These are phyloP conservation scores for Prosapia bicincta DNA, from an alignment of 2,888 invertebrate species.

Conservation along the genomic window DNA sequence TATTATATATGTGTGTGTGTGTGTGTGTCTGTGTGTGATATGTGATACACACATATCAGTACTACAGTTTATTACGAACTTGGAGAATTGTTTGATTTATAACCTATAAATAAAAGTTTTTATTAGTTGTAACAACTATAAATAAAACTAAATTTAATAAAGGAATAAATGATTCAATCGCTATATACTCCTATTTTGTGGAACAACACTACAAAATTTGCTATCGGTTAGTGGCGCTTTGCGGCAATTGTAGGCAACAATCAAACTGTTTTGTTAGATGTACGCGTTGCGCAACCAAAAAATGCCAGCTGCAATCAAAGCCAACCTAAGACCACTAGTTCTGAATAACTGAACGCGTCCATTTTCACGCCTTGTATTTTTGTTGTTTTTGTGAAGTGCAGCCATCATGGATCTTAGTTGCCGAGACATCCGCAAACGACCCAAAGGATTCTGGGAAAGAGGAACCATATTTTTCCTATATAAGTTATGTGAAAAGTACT, in stretches of 20 bases:
- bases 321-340: conserved; percentile 26
- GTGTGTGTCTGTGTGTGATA: too few relatives aligned
- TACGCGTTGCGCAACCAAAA: conserved; percentile 31
- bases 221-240: conserved; percentile 15
- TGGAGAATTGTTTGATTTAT: too few relatives aligned
- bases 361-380: conserved; percentile 33
- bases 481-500: conserved; percentile 34
- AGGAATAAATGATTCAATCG: too few relatives aligned
- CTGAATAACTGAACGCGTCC: conserved; percentile 32
- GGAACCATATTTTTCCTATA: conserved; percentile 39
- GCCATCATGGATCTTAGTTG: conserved; percentile 35
- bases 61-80: too few relatives aligned
- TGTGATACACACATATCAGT: too few relatives aligned
- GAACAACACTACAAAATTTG: too few relatives aligned
- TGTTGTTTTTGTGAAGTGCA: conserved; percentile 38
- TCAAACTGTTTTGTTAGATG: conserved; percentile 15
- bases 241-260: not conserved
- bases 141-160: too few relatives aligned
- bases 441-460: conserved; percentile 38
- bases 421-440: conserved; percentile 39
- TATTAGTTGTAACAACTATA: too few relatives aligned
- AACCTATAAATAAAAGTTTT: too few relatives aligned
- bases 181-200: too few relatives aligned
- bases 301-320: conserved; percentile 31
- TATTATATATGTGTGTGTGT: too few relatives aligned